Base-by-base conservation (phyloP, 2,888 invertebrate genomes). In the Hirtodrosophila histrioides region DNA sequence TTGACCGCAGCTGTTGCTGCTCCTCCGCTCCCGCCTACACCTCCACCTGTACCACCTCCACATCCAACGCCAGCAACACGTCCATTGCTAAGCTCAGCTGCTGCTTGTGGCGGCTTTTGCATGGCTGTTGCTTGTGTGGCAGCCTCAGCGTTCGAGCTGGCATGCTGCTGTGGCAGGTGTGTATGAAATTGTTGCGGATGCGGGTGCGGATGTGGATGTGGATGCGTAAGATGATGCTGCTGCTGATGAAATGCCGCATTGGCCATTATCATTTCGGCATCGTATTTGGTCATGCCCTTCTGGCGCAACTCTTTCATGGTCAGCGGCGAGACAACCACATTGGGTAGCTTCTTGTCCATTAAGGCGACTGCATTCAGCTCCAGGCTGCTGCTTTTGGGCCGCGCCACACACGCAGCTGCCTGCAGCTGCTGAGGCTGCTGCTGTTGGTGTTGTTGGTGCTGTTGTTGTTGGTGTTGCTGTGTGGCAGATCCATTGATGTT, bases 281-380 rank as follows among this genome's bases (percentile, higher is more conserved):
- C 97, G 92, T 97, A 97, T 89, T 96, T 96, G 10, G 97, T 97
- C 88, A 97, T 93, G 33, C 97, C 97, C 91, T 96, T 96, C 80
- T 96, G 95, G 65, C 96, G 94, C 91, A 97, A 92, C 91, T 97
- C 97, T 88, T 95, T 95, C 93, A 97, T 95, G 88, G 96, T 96
- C 46, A 96, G 92, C 31, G 90, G 90, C 3, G 91, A 89, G 1
- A 90, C 89, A n/a, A 88, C 89, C 24, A 85, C 88, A 46, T 76
- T 74, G 4, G 91, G 63, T 37, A 73, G 60, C 58, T 90, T 90
- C 24, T 86, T 86, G 24, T 83, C 82, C 49, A 70, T 60, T 17
- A 83, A 12, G 0, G 73, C 75, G 0, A 76, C 88, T 6, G 70
- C 70, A 7, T 65, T 72, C 1, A 95, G 95, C 50, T 62, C 66